Base-by-base conservation (phyloP, 2,113 vertebrate species). In the Nycticryphes semicollaris region DNA sequence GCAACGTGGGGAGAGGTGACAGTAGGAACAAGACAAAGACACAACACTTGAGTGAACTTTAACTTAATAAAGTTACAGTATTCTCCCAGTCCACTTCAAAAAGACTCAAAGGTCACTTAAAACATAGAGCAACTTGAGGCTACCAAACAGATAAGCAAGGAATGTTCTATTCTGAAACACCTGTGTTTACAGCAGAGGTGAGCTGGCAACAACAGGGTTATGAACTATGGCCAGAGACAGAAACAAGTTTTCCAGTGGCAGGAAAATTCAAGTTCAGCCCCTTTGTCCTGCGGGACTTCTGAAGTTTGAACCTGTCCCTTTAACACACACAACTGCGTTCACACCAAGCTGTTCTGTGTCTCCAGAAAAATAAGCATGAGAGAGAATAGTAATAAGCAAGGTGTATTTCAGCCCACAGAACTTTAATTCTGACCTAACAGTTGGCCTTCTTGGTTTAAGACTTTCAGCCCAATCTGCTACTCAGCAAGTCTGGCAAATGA, bases 1-100 rank as follows among this genome's bases (percentile, higher is more conserved):
- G 24, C 45, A 25, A 11, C 5, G 23, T 0, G 0, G 22, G 12
- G 8, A 89, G 5, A 67, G 27, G n/a, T 68, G 25, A 39, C 10
- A 24, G 48, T 20, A 87, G 7, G 20, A 69, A 48, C 21, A 88
- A 43, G 35, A 57, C 37, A 82, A 50, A 89, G 47, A 4, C 27
- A 48, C 3, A 68, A 84, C 16, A 57, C 37, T 48, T 1, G 4
- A 41, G n/a, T 35, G 31, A 81, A 35, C 24, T 92, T 93, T 31
- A 79, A 67, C 17, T 90, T 30, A 59, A 67, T 41, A 57, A 93
- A 70, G 60, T 81, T 39, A 67, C 18, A 70, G 37, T 25, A 45
- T 79, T 67, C 87, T 76, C 50, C 24, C 50, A 37, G 25, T 37
- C 14, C 13, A 18, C 51, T 68, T 59, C n/a, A 53, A 62, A 67